Evolutionary conservation across 2,113 vertebrate genomes (phyloP).

Genomic region (Rafetus swinhoei): DNA sequence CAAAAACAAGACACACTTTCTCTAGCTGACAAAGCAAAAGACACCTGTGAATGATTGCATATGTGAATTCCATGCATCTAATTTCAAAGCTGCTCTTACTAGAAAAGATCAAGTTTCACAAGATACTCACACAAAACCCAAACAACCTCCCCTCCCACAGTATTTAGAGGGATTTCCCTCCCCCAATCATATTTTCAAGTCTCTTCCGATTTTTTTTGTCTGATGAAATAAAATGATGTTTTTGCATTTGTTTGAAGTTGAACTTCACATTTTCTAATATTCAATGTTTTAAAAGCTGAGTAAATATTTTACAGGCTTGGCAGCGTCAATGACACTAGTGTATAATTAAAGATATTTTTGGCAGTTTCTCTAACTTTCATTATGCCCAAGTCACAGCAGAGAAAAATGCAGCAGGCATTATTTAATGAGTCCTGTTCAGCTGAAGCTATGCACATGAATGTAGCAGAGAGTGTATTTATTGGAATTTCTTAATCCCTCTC

Average conservation of each 20-base stretch:
- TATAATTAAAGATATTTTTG: slow-evolving; percentile 29
- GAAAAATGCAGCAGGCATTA: slow-evolving; percentile 28
- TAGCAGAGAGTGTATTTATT: neutral
- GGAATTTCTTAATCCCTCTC: neutral
- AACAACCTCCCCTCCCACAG: too few species aligned
- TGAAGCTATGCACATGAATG: slow-evolving; percentile 23
- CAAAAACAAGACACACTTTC: neutral
- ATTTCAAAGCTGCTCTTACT: neutral
- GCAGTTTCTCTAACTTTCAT: neutral
- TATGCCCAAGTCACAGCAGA: slow-evolving; percentile 9
- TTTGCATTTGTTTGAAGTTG: neutral
- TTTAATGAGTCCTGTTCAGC: slow-evolving; percentile 33
- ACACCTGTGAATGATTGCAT: neutral
- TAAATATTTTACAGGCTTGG: slow-evolving; percentile 45
- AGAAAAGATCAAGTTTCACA: neutral
- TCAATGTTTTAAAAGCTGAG: neutral
- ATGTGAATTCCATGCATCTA: neutral
- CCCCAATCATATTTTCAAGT: neutral
- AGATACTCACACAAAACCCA: neutral
- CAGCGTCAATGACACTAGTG: neutral
- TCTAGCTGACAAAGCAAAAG: neutral
- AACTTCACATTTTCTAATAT: neutral
- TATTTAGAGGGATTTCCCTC: neutral
- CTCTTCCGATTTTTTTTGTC: neutral
- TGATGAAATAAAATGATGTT: neutral